Evolutionary conservation across 2,888 invertebrate species (phyloP).

Genomic region (Himalopsyche japonica): DNA sequence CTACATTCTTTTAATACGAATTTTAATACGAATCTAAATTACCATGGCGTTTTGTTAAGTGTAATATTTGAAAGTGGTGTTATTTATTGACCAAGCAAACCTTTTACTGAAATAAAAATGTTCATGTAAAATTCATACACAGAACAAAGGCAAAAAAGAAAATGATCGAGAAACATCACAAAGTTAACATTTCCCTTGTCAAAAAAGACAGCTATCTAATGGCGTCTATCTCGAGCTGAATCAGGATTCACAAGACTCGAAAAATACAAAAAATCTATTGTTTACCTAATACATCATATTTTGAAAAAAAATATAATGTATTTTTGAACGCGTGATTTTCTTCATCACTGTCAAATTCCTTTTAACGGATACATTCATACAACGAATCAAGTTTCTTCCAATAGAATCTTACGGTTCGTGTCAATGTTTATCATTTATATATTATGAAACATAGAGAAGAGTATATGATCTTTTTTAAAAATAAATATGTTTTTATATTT

Average conservation of each 20-base stretch:
- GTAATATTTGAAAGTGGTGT: neutral
- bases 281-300: neutral
- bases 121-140: conserved; percentile 25
- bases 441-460: too few species aligned
- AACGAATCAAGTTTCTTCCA: too few species aligned
- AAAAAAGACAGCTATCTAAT: conserved; percentile 34
- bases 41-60: too few species aligned
- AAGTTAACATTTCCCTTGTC: conserved; percentile 36
- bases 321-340: neutral
- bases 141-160: neutral
- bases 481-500: too few species aligned
- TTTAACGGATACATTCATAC: neutral
- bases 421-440: too few species aligned
- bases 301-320: neutral
- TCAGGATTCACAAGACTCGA: neutral
- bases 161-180: conserved; percentile 31
- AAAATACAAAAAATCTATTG: neutral
- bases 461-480: too few species aligned
- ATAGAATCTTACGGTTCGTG: too few species aligned
- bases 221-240: conserved; percentile 7
- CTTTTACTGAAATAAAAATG: neutral
- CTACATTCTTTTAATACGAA: too few species aligned
- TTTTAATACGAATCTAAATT: too few species aligned
- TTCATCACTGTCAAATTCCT: neutral
- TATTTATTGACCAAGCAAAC: neutral